Evolutionary conservation across 2,888 invertebrate genomes (phyloP), one percentile per base, ranked within the genome.

Genomic region (Malthinus seriepunctatus): DNA sequence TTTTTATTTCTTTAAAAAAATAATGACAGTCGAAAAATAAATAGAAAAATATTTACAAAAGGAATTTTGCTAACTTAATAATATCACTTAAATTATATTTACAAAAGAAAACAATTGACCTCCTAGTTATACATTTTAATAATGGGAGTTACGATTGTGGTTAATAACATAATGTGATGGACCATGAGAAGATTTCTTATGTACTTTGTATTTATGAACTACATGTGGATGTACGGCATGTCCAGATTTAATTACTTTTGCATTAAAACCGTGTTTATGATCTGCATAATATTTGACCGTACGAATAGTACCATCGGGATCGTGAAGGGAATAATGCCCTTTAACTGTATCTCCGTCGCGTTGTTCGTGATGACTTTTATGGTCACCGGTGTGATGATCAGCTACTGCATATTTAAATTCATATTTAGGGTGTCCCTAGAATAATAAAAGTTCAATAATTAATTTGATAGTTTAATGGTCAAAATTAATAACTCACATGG

Each of bases 211-310:
- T 5, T 23, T 23, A 23, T 23, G 23, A 23, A 42, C 39, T 42
- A n/a, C 9, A 15, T 15, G 39, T 7, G 68, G 68, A 48, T 68
- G 65, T 7, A 57, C 62, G 42, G 67, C 64, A n/a, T 63, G 65
- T 46, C 67, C 67, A 42, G 56, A 50, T 44, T 64, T 64, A 38
- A 58, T 60, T 11, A 68, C 68, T 1, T 67, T 59, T 15, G 86
- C 85, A 73, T 84, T 84, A 73, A 86, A 86, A 62, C 86, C 86
- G 75, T 33, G 78, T 71, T 74, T 73, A 66, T 84, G 82, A 65
- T 85, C 85, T 31, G 85, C 86, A 69, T 82, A 83, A 77, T 86
- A 86, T 67, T 85, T 85, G 32, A 86, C 86, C 68, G 83, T 85
- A 73, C 86, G 81, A 73, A 79, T 77, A 52, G 84, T 80, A 69